Evolutionary conservation across 2,113 vertebrate genomes (phyloP).

Genomic region (Sturnus vulgaris): DNA sequence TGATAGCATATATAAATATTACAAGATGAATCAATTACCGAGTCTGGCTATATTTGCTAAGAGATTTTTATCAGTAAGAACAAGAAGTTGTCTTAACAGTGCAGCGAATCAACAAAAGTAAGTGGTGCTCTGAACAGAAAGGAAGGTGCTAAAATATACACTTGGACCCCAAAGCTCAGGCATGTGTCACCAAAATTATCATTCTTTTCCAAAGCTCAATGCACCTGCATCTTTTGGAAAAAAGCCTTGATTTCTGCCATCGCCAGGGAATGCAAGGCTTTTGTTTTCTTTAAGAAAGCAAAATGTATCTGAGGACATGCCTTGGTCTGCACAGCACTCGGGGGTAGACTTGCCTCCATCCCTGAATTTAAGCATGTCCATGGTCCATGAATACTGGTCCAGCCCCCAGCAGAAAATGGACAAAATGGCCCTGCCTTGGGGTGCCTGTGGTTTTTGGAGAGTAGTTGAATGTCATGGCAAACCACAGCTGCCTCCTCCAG

Average conservation of each 20-base stretch:
- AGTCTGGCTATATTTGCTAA: not conserved
- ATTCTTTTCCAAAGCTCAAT: not conserved
- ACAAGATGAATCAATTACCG: not conserved
- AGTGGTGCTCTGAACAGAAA: not conserved
- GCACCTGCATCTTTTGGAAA: not conserved
- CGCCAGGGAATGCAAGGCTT: not conserved
- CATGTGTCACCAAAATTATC: not conserved
- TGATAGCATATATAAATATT: not conserved
- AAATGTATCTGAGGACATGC: not conserved
- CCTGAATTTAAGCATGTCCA: fast-evolving
- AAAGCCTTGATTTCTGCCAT: not conserved
- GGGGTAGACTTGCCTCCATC: not conserved
- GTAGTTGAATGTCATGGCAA: not conserved
- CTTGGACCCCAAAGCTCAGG: not conserved
- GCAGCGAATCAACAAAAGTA: not conserved
- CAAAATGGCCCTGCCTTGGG: not conserved
- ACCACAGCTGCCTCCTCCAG: not conserved
- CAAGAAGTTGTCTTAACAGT: not conserved
- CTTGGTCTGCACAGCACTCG: not conserved
- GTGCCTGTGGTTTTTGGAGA: not conserved
- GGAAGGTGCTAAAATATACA: not conserved
- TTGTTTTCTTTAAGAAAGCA: not conserved
- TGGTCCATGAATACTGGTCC: not conserved
- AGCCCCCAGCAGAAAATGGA: not conserved
- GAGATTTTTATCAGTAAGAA: not conserved